Evolutionary conservation across 1,140 invertebrate genomes (phyloP).

Genomic region (Arion vulgaris): DNA sequence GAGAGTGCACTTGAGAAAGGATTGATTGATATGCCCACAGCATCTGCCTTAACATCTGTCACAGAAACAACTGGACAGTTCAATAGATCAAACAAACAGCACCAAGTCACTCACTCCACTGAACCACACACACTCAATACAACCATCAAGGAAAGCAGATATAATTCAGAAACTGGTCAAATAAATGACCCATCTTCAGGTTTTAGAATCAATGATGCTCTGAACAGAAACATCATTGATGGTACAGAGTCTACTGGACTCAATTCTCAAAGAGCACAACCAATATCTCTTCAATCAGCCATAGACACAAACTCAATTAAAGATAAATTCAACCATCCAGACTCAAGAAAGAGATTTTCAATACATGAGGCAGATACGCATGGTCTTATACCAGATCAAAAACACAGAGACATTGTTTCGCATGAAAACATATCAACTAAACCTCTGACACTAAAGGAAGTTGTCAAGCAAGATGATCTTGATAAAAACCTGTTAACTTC

Average conservation of each 20-base stretch:
- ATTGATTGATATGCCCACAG: conserved; percentile 77
- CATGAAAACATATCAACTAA: not conserved
- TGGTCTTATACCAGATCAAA: conserved; percentile 62
- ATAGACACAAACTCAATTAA: conserved; percentile 84
- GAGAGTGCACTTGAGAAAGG: conserved; percentile 84
- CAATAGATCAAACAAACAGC: not conserved
- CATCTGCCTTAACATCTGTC: conserved; percentile 55
- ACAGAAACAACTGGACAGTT: conserved; percentile 42
- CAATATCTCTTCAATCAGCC: conserved; percentile 86
- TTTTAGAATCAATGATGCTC: conserved; percentile 56
- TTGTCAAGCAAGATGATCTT: conserved; percentile 77
- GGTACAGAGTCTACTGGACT: conserved; percentile 56
- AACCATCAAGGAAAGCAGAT: conserved; percentile 47
- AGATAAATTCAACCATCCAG: conserved; percentile 78
- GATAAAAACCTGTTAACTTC: conserved; percentile 81
- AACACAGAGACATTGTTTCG: not conserved
- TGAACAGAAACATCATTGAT: conserved; percentile 61
- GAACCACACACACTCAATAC: conserved; percentile 50
- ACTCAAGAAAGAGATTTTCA: conserved; percentile 58
- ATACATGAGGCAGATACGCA: conserved; percentile 63
- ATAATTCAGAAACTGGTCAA: conserved; percentile 52
- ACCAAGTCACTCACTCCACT: not conserved
- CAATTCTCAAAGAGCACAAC: conserved; percentile 71
- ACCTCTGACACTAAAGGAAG: conserved; percentile 39
- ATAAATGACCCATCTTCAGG: conserved; percentile 82